Conservation (phyloP, 2,797 vertebrate species). For the Micrastur ruficollis region DNA sequence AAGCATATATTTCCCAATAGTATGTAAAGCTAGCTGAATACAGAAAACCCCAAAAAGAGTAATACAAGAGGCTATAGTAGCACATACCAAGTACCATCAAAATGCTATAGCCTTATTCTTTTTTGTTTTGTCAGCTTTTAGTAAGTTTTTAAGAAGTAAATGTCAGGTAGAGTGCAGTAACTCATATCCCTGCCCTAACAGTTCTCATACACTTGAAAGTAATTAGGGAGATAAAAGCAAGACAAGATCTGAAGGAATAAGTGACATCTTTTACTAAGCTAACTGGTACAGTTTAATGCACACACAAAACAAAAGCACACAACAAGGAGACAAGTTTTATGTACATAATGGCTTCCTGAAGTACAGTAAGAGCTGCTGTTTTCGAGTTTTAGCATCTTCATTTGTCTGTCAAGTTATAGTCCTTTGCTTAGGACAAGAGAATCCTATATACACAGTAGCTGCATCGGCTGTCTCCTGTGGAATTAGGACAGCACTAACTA, state of each 20-base stretch:
- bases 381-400: neutral
- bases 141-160: neutral
- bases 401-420: neutral
- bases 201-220: neutral
- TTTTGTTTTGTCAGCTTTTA: neutral
- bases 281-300: neutral
- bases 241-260: neutral
- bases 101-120: neutral
- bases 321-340: neutral
- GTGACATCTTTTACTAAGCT: neutral
- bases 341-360: neutral
- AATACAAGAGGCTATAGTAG: neutral
- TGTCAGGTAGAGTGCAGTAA: neutral
- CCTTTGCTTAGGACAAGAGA: neutral
- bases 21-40: neutral
- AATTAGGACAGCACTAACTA: neutral
- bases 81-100: neutral
- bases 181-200: neutral
- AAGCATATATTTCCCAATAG: neutral
- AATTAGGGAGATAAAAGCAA: neutral
- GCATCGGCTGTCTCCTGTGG: neutral
- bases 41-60: neutral
- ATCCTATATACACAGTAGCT: neutral
- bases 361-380: neutral
- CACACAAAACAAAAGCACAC: neutral